phyloP scores from a whole-genome alignment of 92 coral and sea anemone species.

The Diadumene lineata region DNA sequence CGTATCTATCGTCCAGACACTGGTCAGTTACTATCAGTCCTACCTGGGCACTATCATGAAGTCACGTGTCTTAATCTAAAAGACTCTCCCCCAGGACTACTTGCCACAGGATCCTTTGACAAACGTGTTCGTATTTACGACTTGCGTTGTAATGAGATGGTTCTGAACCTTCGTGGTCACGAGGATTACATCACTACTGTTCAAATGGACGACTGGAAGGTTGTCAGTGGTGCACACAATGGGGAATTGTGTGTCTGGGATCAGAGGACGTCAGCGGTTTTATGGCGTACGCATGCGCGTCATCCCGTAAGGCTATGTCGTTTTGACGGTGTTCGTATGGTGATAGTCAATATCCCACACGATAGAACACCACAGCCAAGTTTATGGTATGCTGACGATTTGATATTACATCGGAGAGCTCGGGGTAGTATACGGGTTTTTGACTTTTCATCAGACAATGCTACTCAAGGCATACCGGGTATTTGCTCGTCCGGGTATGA shows the following conservation, averaged over 20 bases:
- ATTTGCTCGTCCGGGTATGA: slow-evolving; percentile 87
- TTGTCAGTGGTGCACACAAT: slow-evolving; percentile 89
- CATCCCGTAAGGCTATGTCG: slow-evolving; percentile 86
- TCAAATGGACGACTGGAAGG: slow-evolving; percentile 93
- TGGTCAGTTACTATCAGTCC: slow-evolving; percentile 53
- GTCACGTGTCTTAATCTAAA: slow-evolving; percentile 83
- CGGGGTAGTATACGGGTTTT: slow-evolving; percentile 75
- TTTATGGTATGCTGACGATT: slow-evolving; percentile 91
- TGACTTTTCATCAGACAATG: slow-evolving; percentile 68
- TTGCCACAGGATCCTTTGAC: slow-evolving; percentile 90
- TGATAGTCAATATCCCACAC: slow-evolving; percentile 81
- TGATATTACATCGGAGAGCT: slow-evolving; percentile 89
- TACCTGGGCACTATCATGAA: slow-evolving; percentile 82
- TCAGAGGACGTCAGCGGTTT: slow-evolving; percentile 71
- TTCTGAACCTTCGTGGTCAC: slow-evolving; percentile 76
- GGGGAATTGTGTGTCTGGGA: slow-evolving; percentile 96
- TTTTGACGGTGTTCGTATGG: slow-evolving; percentile 60
- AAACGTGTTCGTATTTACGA: slow-evolving; percentile 86
- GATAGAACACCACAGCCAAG: slow-evolving; percentile 64
- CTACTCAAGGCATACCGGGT: slow-evolving; percentile 77
- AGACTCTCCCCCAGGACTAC: slow-evolving; percentile 58
- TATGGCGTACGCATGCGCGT: slow-evolving; percentile 89
- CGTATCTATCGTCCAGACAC: slow-evolving; percentile 75
- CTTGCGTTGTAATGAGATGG: slow-evolving; percentile 69
- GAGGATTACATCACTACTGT: slow-evolving; percentile 75